Conservation (phyloP, 1,140 invertebrate genomes). For the fruit fly (Drosophila melanogaster) region Release_6_plus_ISO1_MT NT_033777.3:15560001-15560500, state of each 20-base stretch:
- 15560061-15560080: no score
- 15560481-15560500: conserved; percentile 21
- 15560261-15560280: conserved; percentile 70
- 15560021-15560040: no score
- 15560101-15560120: background rate
- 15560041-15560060: no score
- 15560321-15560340: conserved; percentile 83
- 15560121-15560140: background rate
- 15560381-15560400: conserved; percentile 1
- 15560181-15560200: conserved; percentile 69
- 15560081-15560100: no score
- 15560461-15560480: conserved; percentile 29
- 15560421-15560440: conserved; percentile 46
- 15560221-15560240: background rate
- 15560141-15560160: conserved; percentile 5
- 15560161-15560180: conserved; percentile 39
- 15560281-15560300: conserved; percentile 83
- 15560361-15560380: background rate
- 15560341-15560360: conserved; percentile 71
- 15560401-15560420: conserved; percentile 76
- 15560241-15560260: conserved; percentile 2
- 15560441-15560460: conserved; percentile 52
- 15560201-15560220: conserved; percentile 56
- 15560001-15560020: no score
- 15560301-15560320: conserved; percentile 83